Conservation (phyloP, 64 coral and sea anemone genomes). For the Montipora foliosa region DNA sequence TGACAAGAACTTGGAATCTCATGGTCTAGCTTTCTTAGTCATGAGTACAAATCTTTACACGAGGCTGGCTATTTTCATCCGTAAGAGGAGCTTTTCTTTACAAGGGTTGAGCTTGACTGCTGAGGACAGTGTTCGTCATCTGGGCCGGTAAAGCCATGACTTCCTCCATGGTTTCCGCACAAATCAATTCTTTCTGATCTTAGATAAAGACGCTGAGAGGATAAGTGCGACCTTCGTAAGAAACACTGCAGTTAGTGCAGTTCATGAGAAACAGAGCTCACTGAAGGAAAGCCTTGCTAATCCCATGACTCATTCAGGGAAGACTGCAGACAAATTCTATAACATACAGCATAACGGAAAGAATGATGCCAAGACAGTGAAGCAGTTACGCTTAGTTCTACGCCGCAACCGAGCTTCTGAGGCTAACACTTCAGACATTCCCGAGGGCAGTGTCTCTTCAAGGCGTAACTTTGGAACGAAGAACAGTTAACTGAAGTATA, state of each 20-base stretch:
- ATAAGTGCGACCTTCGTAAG: slow-evolving; percentile 11
- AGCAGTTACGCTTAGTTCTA: not conserved
- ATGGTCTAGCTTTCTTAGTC: slow-evolving; percentile 48
- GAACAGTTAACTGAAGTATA: slow-evolving; percentile 16
- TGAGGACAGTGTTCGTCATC: slow-evolving; percentile 36
- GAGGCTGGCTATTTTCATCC: slow-evolving; percentile 34
- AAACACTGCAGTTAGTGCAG: not conserved
- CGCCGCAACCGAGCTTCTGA: not conserved
- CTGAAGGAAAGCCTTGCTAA: slow-evolving; percentile 60
- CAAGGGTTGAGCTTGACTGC: not conserved
- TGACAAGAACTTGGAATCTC: slow-evolving; percentile 54
- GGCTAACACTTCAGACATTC: slow-evolving; percentile 5
- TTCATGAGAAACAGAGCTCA: slow-evolving; percentile 24
- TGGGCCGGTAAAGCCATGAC: slow-evolving; percentile 45
- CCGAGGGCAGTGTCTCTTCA: slow-evolving; percentile 3
- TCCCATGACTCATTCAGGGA: slow-evolving; percentile 61
- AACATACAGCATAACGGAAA: slow-evolving; percentile 30
- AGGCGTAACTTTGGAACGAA: slow-evolving; percentile 13
- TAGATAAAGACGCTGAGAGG: slow-evolving; percentile 35
- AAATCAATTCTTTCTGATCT: slow-evolving; percentile 50
- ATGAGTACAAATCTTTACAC: slow-evolving; percentile 30
- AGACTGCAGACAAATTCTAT: slow-evolving; percentile 55
- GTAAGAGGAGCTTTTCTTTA: slow-evolving; percentile 12
- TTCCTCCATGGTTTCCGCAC: slow-evolving; percentile 41
- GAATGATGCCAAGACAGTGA: slow-evolving; percentile 44